Percentiles rank a stretch among this genome's conserved stretches.
Conservation (phyloP, 2,113 vertebrate species). For the Anoura caudifer region DNA sequence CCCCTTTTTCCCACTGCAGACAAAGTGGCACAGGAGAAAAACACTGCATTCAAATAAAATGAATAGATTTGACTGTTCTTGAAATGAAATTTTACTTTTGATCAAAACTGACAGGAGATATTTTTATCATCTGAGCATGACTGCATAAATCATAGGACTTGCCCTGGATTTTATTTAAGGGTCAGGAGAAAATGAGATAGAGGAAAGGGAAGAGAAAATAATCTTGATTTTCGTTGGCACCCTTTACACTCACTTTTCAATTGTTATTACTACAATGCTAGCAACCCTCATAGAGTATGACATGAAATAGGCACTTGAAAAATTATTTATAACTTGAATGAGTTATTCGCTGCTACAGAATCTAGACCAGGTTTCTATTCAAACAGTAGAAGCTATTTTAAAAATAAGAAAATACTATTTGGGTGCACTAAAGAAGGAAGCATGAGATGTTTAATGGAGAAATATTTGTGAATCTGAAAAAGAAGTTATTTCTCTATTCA, state of each 20-base stretch:
- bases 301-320: neutral
- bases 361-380: neutral
- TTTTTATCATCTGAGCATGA: slow-evolving; percentile 16
- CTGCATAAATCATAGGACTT: slow-evolving; percentile 11
- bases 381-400: neutral
- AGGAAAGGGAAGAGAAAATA: neutral
- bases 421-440: neutral
- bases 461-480: neutral
- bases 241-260: neutral
- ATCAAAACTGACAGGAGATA: slow-evolving; percentile 29
- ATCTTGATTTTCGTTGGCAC: neutral
- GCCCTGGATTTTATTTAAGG: slow-evolving; percentile 30
- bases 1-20: neutral
- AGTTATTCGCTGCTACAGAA: neutral
- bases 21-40: neutral
- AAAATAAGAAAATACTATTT: slow-evolving; percentile 19
- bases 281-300: neutral
- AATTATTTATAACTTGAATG: neutral
- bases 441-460: neutral
- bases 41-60: neutral
- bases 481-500: neutral
- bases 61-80: neutral
- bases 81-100: neutral
- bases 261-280: neutral
- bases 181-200: neutral